Evolutionary conservation across 2,888 invertebrate species (phyloP).

Genomic region (Phalera bucephala): DNA sequence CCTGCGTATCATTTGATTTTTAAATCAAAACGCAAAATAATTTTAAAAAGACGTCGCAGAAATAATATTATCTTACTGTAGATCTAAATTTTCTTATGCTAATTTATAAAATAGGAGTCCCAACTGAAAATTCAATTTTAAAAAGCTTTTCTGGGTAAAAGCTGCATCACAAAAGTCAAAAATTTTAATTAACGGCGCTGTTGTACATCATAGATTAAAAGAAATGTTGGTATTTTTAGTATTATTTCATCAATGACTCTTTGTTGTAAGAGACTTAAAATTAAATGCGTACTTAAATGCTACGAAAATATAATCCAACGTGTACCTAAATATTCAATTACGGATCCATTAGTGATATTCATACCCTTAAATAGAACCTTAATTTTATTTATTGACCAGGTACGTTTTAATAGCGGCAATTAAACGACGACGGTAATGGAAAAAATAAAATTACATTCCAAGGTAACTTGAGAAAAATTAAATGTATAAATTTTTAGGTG

Average conservation of each 20-base stretch:
- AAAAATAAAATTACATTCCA: constrained; percentile 49
- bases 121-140: constrained; percentile 19
- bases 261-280: too few species aligned
- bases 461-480: constrained; percentile 37
- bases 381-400: constrained; percentile 28
- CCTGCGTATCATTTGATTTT: too few species aligned
- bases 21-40: too few species aligned
- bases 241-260: too few species aligned
- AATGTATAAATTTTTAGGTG: constrained; percentile 22
- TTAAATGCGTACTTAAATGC: too few species aligned
- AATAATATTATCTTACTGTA: too few species aligned
- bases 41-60: too few species aligned
- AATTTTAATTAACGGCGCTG: too few species aligned
- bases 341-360: constrained; percentile 39
- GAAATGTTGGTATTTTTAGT: too few species aligned
- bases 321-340: constrained; percentile 33
- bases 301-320: too few species aligned
- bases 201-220: too few species aligned
- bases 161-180: constrained; percentile 9
- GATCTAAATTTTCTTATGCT: constrained; percentile 28
- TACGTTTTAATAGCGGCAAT: constrained; percentile 49
- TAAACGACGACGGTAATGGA: constrained; percentile 52
- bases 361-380: constrained; percentile 34
- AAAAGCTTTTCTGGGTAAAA: constrained; percentile 25
- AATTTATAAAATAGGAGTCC: constrained; percentile 23